Evolutionary conservation across 2,888 invertebrate genomes (phyloP), one percentile per base, ranked within the genome.

Genomic region (Zygogramma bicolorata): DNA sequence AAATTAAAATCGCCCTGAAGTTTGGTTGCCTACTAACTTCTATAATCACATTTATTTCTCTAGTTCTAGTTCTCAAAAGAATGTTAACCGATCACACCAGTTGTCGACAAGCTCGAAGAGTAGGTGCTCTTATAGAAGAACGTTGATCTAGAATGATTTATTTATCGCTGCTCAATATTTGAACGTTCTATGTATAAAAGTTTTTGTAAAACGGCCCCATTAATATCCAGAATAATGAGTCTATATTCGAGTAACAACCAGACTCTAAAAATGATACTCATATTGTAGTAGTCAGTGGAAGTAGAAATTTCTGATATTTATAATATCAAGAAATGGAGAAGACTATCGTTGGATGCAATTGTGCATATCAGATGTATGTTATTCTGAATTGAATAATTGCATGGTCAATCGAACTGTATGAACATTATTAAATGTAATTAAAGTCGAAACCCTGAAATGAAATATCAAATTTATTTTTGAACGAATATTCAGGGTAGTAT

Each of bases 1-100:
- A 91, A 3, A 88, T 90, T 0, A 91, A 93, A 77, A 83, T 91
- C 3, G 89, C 89, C 0, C 85, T 93, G 0, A 90, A 90, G 42
- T 92, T 92, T 65, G 90, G 90, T 7, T 88, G 88, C 63, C 82
- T 89, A 0, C 76, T 90, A 0, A 84, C 88, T 0, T 84, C 89
- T 0, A 75, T 89, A 0, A 81, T 89, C 3, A 85, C 84, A 2
- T 73, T 84, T 3, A 70, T 81, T 5, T 74, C 76, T 10, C 71
- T 83, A 15, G 20, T 81, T 0, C 67, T 85, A 15, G 75, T 84
- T 13, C 34, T 82, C 8, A 82, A 75, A 65, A 76, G 68, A 34
- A 62, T 70, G 29, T 58, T 34, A 8, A 15, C n/a, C 15, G n/a
- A 22, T 27, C 13, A 10, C 7, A 46, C 34, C 2, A 58, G 46